A percentile compares a stretch with the other conserved stretches of the same genome.
Evolutionary conservation across 2,113 vertebrate species (phyloP).

Genomic region (Malurus cyaneus): DNA sequence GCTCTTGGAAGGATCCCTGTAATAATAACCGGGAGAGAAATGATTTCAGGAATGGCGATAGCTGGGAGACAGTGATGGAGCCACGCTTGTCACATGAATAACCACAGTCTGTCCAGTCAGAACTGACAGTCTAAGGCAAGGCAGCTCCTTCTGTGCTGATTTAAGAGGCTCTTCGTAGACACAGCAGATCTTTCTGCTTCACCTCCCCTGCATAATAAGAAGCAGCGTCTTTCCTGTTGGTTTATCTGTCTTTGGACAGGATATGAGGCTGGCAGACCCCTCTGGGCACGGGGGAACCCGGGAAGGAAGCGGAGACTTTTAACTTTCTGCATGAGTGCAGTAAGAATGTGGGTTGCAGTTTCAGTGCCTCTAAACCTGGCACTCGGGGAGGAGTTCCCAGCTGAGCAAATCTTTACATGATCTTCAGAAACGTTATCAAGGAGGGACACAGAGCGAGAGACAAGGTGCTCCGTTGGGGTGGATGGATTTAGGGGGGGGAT

Average conservation of each 20-base stretch:
- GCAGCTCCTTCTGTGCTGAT: neutral
- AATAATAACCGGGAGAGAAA: neutral
- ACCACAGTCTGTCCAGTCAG: neutral
- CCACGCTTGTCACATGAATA: neutral
- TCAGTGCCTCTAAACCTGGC: neutral
- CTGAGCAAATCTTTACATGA: neutral
- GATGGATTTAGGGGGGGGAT: neutral
- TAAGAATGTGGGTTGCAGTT: neutral
- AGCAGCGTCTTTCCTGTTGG: neutral
- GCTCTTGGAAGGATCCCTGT: neutral
- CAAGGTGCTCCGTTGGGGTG: neutral
- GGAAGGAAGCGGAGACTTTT: neutral
- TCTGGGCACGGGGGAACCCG: neutral
- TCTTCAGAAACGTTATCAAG: neutral
- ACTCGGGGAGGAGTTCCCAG: neutral
- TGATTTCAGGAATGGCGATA: neutral
- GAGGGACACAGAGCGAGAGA: accelerated
- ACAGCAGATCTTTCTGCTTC: constrained; percentile 38
- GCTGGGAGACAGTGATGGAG: neutral
- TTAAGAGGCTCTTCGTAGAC: neutral
- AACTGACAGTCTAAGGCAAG: neutral
- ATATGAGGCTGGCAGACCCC: neutral
- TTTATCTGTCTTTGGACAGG: neutral
- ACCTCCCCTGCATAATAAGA: neutral
- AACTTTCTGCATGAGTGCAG: neutral